Conservation (phyloP, 2,797 vertebrate genomes). For the Hephaestus fuliginosus region DNA sequence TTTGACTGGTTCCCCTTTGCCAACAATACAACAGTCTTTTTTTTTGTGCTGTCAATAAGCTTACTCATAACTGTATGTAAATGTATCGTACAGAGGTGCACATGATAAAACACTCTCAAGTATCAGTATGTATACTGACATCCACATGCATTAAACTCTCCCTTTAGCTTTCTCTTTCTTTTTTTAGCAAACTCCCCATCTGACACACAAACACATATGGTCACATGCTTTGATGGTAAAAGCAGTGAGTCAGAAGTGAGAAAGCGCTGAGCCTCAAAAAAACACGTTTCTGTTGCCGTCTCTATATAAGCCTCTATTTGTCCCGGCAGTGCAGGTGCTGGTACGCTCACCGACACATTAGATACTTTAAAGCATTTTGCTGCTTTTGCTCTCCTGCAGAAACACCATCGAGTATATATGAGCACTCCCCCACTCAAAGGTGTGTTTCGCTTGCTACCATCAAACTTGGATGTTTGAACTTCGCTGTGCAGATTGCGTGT, state of each 20-base stretch:
- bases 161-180: slow-evolving; percentile 42
- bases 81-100: not conserved
- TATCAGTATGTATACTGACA: not conserved
- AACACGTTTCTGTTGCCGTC: slow-evolving; percentile 38
- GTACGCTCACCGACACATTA: slow-evolving; percentile 1
- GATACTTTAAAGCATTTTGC: not conserved
- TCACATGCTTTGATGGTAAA: slow-evolving; percentile 86
- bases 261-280: slow-evolving; percentile 88
- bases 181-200: slow-evolving; percentile 21
- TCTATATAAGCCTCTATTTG: slow-evolving; percentile 40
- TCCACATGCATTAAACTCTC: not conserved
- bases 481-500: no score
- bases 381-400: not conserved
- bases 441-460: not conserved
- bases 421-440: not conserved
- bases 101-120: not conserved
- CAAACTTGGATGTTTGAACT: not conserved
- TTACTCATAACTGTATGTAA: not conserved
- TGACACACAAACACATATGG: slow-evolving; percentile 59
- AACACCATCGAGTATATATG: not conserved
- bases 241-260: slow-evolving; percentile 91
- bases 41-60: not conserved
- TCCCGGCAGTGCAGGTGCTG: slow-evolving; percentile 25
- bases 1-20: not conserved
- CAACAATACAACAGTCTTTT: not conserved